These are phyloP conservation scores for Drosophila albomicans DNA, from an alignment of 1,140 invertebrate species.

Conservation along the genomic window DNA sequence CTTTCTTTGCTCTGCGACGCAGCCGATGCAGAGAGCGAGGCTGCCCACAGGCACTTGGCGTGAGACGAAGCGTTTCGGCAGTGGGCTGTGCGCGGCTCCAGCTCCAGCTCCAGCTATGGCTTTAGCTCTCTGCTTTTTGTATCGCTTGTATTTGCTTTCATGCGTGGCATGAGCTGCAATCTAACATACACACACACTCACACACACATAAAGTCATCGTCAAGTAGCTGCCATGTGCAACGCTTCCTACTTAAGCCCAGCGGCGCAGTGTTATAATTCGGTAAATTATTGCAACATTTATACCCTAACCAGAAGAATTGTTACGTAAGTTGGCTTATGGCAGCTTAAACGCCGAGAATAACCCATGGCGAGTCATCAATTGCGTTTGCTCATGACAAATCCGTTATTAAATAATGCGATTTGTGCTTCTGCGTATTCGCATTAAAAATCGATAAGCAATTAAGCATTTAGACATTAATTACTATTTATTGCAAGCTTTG, in stretches of 20 bases:
- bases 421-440: not conserved
- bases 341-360: constrained; percentile 6
- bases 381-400: not conserved
- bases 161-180: constrained; percentile 62
- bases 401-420: not conserved
- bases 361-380: not conserved
- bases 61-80: constrained; percentile 58
- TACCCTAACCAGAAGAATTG: constrained; percentile 40
- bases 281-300: constrained; percentile 55
- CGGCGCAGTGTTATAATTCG: constrained; percentile 71
- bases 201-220: constrained; percentile 43
- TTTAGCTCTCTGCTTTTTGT: constrained; percentile 21
- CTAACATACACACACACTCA: constrained; percentile 17
- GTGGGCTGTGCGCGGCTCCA: constrained; percentile 58
- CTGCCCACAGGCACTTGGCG: constrained; percentile 78
- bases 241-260: constrained; percentile 73
- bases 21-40: constrained; percentile 15
- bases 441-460: constrained; percentile 1
- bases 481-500: not conserved
- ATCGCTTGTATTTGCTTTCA: constrained; percentile 54
- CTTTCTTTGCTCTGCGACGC: constrained; percentile 63
- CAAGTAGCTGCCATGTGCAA: constrained; percentile 78
- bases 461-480: not conserved
- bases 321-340: constrained; percentile 21
- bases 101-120: constrained; percentile 28